These are phyloP conservation scores for Ibidorhyncha struthersii DNA, from an alignment of 2,113 vertebrate genomes.

Conservation along the genomic window DNA sequence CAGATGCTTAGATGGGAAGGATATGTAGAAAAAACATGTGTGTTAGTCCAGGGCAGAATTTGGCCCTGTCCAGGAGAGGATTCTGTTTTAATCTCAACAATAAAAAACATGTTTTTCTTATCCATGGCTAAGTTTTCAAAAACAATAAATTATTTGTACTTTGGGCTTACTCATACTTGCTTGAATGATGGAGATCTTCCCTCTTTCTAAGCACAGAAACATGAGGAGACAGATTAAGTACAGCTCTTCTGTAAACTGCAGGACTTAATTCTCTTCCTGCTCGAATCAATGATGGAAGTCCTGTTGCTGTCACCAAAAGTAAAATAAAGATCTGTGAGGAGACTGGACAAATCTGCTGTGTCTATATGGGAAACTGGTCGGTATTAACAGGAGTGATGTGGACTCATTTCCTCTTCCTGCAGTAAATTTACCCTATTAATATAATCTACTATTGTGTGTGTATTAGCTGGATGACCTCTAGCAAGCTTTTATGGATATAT, in stretches of 20 bases:
- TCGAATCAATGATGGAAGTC: not conserved
- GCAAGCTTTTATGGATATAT: not conserved
- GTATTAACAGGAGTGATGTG: not conserved
- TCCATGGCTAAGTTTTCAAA: not conserved
- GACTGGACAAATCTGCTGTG: constrained; percentile 7
- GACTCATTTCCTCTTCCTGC: constrained; percentile 49
- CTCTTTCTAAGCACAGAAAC: not conserved
- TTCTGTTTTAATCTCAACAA: not conserved
- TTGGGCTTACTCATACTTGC: not conserved
- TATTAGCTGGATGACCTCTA: not conserved
- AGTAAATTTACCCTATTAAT: not conserved
- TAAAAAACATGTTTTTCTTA: not conserved
- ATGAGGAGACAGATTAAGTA: not conserved
- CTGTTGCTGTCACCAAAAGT: constrained; percentile 13
- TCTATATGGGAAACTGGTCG: not conserved
- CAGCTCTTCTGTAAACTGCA: not conserved
- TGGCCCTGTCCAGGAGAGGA: not conserved
- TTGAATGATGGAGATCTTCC: not conserved
- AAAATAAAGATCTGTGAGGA: constrained; percentile 39
- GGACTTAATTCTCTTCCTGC: constrained; percentile 18
- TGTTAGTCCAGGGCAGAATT: not conserved
- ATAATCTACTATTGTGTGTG: not conserved
- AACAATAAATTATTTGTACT: not conserved
- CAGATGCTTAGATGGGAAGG: not conserved
- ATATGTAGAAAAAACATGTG: not conserved